A percentile compares a stretch with the other conserved stretches of the same genome.
Conservation (phyloP, 2,113 vertebrate genomes). For the Psilopsiagon aurifrons region DNA sequence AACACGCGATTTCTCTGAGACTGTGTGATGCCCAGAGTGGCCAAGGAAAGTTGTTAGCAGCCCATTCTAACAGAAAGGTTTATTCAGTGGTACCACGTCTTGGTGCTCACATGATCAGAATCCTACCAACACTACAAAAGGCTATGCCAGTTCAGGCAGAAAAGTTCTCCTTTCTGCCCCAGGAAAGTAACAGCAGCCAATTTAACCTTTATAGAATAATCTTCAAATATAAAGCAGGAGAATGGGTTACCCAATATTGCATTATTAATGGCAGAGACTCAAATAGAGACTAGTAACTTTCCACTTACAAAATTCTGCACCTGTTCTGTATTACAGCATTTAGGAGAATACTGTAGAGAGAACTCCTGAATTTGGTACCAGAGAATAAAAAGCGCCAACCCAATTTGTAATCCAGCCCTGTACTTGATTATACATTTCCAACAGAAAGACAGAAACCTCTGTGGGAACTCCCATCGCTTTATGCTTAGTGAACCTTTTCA, state of each 20-base stretch:
- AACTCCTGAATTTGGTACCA: slow-evolving; percentile 59
- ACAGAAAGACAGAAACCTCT: slow-evolving; percentile 78
- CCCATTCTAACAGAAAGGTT: slow-evolving; percentile 52
- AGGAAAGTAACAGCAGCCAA: not conserved
- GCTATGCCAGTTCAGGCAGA: not conserved
- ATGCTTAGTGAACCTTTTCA: slow-evolving; percentile 53
- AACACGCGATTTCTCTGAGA: not conserved
- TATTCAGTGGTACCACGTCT: slow-evolving; percentile 74
- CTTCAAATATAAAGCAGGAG: not conserved
- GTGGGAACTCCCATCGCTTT: slow-evolving; percentile 32
- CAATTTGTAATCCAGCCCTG: slow-evolving; percentile 66
- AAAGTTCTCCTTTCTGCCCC: not conserved
- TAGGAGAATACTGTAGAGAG: not conserved
- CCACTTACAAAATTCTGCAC: not conserved
- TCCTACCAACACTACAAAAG: not conserved
- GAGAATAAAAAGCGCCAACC: slow-evolving; percentile 67
- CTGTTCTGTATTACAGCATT: not conserved
- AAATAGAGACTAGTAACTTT: not conserved
- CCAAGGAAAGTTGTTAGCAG: slow-evolving; percentile 72
- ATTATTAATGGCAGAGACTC: not conserved
- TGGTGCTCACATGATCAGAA: slow-evolving; percentile 22
- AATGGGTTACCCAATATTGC: not conserved
- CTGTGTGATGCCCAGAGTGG: slow-evolving; percentile 72
- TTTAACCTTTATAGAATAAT: not conserved
- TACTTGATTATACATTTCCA: slow-evolving; percentile 71